Conservation (phyloP, 2,888 invertebrate species). For the Nephrotoma appendiculata region DNA sequence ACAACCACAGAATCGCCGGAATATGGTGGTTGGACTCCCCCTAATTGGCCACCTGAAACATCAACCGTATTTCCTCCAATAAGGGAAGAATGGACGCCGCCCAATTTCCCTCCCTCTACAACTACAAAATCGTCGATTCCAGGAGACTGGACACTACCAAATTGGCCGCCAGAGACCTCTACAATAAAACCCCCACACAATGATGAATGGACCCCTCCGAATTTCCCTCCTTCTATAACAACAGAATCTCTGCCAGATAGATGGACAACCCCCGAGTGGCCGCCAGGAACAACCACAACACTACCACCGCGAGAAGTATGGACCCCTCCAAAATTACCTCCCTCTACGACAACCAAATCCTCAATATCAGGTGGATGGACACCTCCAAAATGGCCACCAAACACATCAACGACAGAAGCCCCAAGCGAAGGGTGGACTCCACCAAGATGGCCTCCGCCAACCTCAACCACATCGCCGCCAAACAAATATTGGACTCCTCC, state of each 20-base stretch:
- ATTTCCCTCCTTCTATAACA: too few species aligned
- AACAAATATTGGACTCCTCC: neutral
- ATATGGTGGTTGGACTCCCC: neutral
- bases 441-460: neutral
- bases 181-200: too few species aligned
- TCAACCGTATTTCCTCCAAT: neutral
- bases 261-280: too few species aligned
- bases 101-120: too few species aligned
- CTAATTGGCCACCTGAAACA: neutral
- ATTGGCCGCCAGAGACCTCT: too few species aligned
- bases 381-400: neutral
- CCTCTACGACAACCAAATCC: neutral
- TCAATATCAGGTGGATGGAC: neutral
- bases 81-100: too few species aligned
- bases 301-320: neutral
- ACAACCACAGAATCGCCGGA: neutral
- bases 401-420: neutral
- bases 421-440: neutral
- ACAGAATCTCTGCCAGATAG: too few species aligned
- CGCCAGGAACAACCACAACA: neutral
- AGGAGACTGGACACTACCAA: too few species aligned
- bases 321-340: neutral
- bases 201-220: too few species aligned
- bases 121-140: too few species aligned
- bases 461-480: neutral